Percentiles rank a stretch among this genome's conserved stretches.
These are phyloP conservation scores for Hydrozoanthus gracilis DNA, from an alignment of 92 coral and sea anemone species.

Conservation along the genomic window DNA sequence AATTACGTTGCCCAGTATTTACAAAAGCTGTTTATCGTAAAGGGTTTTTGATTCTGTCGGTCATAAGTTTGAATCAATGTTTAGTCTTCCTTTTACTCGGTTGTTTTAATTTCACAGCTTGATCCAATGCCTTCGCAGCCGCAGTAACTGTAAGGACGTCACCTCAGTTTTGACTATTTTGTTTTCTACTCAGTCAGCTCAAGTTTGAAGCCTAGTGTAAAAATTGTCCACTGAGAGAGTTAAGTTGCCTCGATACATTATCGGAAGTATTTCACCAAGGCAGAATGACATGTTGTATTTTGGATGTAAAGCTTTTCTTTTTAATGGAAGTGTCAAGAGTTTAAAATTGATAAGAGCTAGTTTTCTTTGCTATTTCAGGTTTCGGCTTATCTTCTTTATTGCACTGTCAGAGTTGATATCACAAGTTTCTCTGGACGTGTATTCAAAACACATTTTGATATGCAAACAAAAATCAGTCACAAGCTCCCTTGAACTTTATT, in stretches of 20 bases:
- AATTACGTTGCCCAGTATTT: background rate
- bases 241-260: background rate
- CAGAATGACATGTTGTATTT: background rate
- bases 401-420: constrained; percentile 28
- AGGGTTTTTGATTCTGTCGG: background rate
- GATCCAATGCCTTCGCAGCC: background rate
- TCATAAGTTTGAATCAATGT: constrained; percentile 1
- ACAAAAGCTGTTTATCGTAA: background rate
- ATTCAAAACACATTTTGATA: no score
- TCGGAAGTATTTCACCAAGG: background rate
- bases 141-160: background rate
- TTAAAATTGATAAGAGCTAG: constrained; percentile 32
- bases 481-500: no score
- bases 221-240: background rate
- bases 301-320: background rate
- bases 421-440: background rate
- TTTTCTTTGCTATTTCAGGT: constrained; percentile 46
- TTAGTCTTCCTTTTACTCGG: constrained; percentile 6
- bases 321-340: constrained; percentile 32
- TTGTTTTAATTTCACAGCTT: constrained; percentile 11
- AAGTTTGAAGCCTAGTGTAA: background rate
- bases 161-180: background rate
- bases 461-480: no score
- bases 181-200: background rate
- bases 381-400: constrained; percentile 23